These are phyloP conservation scores for Scalopus aquaticus DNA, from an alignment of 2,113 vertebrate genomes.

Conservation along the genomic window DNA sequence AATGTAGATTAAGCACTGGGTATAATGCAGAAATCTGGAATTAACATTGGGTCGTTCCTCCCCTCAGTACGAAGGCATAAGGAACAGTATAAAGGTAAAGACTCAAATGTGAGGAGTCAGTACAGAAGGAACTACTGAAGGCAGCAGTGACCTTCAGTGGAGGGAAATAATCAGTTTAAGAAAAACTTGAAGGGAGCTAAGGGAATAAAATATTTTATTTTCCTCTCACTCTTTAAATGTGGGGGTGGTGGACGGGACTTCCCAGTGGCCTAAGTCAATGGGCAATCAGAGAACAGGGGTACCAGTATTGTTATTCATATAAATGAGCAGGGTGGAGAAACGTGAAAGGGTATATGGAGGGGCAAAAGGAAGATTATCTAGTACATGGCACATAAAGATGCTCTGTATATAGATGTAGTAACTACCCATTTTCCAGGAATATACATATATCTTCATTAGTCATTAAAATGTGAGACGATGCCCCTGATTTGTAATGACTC, in stretches of 20 bases:
- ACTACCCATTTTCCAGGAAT: too few relatives aligned
- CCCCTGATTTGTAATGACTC: neutral
- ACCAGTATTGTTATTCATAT: neutral
- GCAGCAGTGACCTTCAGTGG: neutral
- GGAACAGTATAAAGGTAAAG: neutral
- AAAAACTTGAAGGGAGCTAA: neutral
- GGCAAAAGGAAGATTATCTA: too few relatives aligned
- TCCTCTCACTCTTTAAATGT: neutral
- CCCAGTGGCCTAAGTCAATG: neutral
- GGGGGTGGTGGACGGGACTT: neutral
- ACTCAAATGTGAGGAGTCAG: neutral
- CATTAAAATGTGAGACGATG: neutral
- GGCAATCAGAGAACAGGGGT: fast-evolving
- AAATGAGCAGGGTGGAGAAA: neutral
- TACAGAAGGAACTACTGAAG: neutral
- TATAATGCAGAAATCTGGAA: neutral
- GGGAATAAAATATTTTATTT: neutral
- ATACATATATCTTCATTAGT: neutral
- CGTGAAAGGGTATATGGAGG: too few relatives aligned
- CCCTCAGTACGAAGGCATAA: neutral
- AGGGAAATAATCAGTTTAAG: neutral
- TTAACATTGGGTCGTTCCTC: neutral
- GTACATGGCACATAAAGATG: too few relatives aligned
- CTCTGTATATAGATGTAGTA: too few relatives aligned
- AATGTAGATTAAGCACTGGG: fast-evolving